These are phyloP conservation scores for Hirtodrosophila duncani DNA, from an alignment of 2,888 invertebrate species.

Conservation along the genomic window DNA sequence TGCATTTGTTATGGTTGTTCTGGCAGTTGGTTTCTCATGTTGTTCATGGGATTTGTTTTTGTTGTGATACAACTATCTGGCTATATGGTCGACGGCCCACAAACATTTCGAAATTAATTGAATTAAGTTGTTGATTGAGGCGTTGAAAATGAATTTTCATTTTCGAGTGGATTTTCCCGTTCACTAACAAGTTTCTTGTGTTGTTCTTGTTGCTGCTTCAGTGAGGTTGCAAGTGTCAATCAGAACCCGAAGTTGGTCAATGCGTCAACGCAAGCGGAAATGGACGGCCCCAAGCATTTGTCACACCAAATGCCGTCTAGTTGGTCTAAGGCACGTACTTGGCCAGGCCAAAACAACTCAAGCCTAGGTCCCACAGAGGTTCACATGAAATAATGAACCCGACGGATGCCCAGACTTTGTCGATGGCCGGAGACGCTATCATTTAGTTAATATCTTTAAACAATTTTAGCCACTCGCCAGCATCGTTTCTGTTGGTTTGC, in stretches of 20 bases:
- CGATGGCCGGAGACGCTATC: slow-evolving; percentile 53
- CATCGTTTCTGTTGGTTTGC: slow-evolving; percentile 17
- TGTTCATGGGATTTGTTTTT: slow-evolving; percentile 14
- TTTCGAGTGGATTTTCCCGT: slow-evolving; percentile 52
- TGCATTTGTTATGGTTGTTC: slow-evolving; percentile 13
- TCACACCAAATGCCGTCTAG: slow-evolving; percentile 42
- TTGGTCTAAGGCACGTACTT: slow-evolving; percentile 45
- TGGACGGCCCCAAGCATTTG: slow-evolving; percentile 37
- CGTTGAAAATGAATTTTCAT: slow-evolving; percentile 56
- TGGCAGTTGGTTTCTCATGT: background rate
- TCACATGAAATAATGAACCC: slow-evolving; percentile 30
- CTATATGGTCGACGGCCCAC: slow-evolving; percentile 24
- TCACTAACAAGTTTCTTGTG: slow-evolving; percentile 29
- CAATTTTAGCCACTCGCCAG: slow-evolving; percentile 15
- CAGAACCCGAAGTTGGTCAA: slow-evolving; percentile 8
- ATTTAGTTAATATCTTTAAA: slow-evolving; percentile 54
- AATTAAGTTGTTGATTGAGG: slow-evolving; percentile 73
- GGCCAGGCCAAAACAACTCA: slow-evolving; percentile 33
- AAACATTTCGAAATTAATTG: slow-evolving; percentile 66
- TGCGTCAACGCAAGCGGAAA: slow-evolving; percentile 44
- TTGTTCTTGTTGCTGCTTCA: slow-evolving; percentile 12
- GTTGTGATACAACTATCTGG: slow-evolving; percentile 10
- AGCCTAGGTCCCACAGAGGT: slow-evolving; percentile 45
- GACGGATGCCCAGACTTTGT: slow-evolving; percentile 14
- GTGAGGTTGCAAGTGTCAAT: slow-evolving; percentile 39